phyloP scores from a whole-genome alignment of 2,797 vertebrate species.

The Scarus forsteni region DNA sequence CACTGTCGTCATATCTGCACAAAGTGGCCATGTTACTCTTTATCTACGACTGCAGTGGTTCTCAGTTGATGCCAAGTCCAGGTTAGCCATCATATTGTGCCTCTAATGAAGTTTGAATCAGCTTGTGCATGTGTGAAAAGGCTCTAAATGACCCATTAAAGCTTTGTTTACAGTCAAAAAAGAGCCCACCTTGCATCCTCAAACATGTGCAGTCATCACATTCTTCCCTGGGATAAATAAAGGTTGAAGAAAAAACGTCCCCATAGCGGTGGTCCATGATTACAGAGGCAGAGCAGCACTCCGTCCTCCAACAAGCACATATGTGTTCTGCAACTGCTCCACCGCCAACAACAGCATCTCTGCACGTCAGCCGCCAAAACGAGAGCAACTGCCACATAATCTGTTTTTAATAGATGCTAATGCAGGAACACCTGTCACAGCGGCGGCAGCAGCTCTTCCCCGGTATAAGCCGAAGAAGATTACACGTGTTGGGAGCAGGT shows the following conservation, averaged over 20 bases:
- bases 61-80: too few relatives aligned
- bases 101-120: too few relatives aligned
- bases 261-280: slow-evolving; percentile 58
- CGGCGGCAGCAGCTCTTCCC: slow-evolving; percentile 86
- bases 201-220: slow-evolving; percentile 61
- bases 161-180: too few relatives aligned
- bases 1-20: too few relatives aligned
- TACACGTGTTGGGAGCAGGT: slow-evolving; percentile 96
- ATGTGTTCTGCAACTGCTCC: slow-evolving; percentile 41
- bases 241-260: slow-evolving; percentile 61
- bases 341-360: slow-evolving; percentile 61
- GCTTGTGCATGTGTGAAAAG: too few relatives aligned
- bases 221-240: slow-evolving; percentile 56
- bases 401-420: slow-evolving; percentile 85
- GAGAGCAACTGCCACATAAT: slow-evolving; percentile 79
- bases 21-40: too few relatives aligned
- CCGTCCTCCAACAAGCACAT: slow-evolving; percentile 33
- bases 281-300: slow-evolving; percentile 43
- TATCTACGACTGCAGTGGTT: too few relatives aligned
- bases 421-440: slow-evolving; percentile 94
- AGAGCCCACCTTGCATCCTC: too few relatives aligned
- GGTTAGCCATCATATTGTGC: too few relatives aligned
- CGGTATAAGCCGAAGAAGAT: slow-evolving; percentile 93
- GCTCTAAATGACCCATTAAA: too few relatives aligned
- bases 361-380: slow-evolving; percentile 63